phyloP scores from a whole-genome alignment of 2,888 invertebrate genomes.

The Eupithecia subumbrata region DNA sequence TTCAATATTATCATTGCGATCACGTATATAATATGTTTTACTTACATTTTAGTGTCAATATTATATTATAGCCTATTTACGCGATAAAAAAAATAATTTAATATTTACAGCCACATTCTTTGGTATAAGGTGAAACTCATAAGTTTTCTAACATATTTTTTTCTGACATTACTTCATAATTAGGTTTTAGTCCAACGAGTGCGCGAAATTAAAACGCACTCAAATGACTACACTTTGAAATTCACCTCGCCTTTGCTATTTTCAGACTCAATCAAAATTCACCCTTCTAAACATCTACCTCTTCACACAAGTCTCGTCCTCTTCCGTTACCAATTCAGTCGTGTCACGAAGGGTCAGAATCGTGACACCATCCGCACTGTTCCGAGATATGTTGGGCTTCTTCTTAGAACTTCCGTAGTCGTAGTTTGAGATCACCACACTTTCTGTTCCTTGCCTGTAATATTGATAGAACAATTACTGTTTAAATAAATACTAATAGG shows the following conservation, averaged over 20 bases:
- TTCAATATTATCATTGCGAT: not conserved
- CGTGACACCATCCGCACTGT: constrained; percentile 75
- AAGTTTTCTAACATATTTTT: not conserved
- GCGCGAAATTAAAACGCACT: not conserved
- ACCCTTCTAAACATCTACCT: constrained; percentile 57
- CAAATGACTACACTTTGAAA: not conserved
- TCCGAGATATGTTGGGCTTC: constrained; percentile 73
- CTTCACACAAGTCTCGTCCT: constrained; percentile 69
- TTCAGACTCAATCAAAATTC: not conserved
- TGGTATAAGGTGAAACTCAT: not conserved
- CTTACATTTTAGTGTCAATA: not conserved
- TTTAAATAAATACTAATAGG: constrained; percentile 43
- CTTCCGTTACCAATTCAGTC: constrained; percentile 67
- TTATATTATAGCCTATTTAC: not conserved
- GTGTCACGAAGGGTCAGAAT: constrained; percentile 73
- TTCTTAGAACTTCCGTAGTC: constrained; percentile 80
- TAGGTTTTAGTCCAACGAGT: not conserved
- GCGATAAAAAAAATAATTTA: not conserved
- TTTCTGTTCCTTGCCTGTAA: constrained; percentile 79
- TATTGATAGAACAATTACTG: constrained; percentile 66
- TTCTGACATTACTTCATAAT: not conserved
- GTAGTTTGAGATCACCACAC: constrained; percentile 80
- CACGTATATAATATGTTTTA: not conserved
- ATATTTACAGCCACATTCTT: not conserved
- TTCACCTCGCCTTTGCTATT: not conserved